Evolutionary conservation across 2,888 invertebrate genomes (phyloP).

Genomic region (Drosophila lutescens): DNA sequence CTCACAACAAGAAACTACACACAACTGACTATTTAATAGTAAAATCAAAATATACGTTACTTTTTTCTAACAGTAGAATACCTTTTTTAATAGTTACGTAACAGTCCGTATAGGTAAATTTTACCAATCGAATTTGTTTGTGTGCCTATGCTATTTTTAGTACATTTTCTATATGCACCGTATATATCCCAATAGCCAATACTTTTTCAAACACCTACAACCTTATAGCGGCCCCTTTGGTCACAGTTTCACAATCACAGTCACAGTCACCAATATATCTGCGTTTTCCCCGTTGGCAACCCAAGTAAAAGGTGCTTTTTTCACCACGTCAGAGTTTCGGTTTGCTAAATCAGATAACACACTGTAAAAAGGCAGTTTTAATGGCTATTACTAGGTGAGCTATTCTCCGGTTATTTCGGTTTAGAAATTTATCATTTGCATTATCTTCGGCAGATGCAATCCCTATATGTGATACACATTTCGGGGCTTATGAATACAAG

Average conservation of each 20-base stretch:
- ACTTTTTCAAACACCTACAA: background rate
- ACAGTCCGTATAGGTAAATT: too few relatives aligned
- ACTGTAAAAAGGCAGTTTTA: background rate
- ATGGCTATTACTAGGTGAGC: background rate
- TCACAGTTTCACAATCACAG: background rate
- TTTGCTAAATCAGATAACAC: background rate
- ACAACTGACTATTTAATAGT: too few relatives aligned
- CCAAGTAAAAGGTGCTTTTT: background rate
- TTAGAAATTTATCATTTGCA: background rate
- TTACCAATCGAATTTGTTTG: too few relatives aligned
- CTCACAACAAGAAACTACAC: too few relatives aligned
- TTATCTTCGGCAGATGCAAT: background rate
- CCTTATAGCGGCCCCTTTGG: background rate
- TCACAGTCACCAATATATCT: background rate
- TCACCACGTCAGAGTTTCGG: conserved; percentile 7
- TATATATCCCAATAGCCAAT: background rate
- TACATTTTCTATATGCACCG: too few relatives aligned
- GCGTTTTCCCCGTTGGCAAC: background rate
- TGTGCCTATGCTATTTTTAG: too few relatives aligned
- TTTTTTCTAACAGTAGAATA: too few relatives aligned
- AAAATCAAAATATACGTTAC: too few relatives aligned
- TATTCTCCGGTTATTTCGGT: background rate
- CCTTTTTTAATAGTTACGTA: too few relatives aligned
- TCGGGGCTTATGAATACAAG: background rate
- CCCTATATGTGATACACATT: background rate